Base-by-base conservation (phyloP, 2,113 vertebrate genomes). In the Phodopus roborovskii region DNA sequence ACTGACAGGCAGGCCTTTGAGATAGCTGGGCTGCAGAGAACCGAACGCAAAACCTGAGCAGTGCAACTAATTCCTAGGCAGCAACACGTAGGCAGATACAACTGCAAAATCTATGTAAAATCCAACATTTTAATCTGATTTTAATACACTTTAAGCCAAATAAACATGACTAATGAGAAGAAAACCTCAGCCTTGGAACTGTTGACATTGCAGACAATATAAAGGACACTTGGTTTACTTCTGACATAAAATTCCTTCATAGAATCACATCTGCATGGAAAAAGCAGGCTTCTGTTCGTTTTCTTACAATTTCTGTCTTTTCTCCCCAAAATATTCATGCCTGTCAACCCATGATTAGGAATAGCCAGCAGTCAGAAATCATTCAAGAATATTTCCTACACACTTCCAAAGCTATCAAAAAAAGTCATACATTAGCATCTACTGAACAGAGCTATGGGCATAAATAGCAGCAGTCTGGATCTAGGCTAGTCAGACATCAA, bases 91-190 rank as follows among this genome's bases (percentile, higher is more conserved):
- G 90, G 70, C 91, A 95, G 75, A 78, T 88, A 92, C 19, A 97
- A 82, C 71, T 94, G 60, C 53, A 97, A 92, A 95, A 91, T 94
- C 89, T 95, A 97, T 95, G 94, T 96, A 71, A 79, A 48, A 91
- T 60, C 78, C 50, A 96, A 92, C 92, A 94, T 79, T 93, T 70
- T 83, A 91, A 62, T 22, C 84, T 96, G 84, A 91, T 83, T 97
- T 93, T 97, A 95, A 97, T 96, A 97, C 97, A 66, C 60, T 85
- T 70, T 94, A 81, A 97, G 62, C 66, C 60, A 97, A 96, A 95
- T 94, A 96, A 97, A 94, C 93, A 96, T 93, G 77, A 97, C 60
- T 86, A 93, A 92, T 96, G 91, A 94, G 88, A 93, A 95, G 93
- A 58, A 97, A 90, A 93, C 90, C 56, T 87, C 93, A 91, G 71